phyloP scores from a whole-genome alignment of 2,113 vertebrate genomes.

The Telmatochromis sp. region DNA sequence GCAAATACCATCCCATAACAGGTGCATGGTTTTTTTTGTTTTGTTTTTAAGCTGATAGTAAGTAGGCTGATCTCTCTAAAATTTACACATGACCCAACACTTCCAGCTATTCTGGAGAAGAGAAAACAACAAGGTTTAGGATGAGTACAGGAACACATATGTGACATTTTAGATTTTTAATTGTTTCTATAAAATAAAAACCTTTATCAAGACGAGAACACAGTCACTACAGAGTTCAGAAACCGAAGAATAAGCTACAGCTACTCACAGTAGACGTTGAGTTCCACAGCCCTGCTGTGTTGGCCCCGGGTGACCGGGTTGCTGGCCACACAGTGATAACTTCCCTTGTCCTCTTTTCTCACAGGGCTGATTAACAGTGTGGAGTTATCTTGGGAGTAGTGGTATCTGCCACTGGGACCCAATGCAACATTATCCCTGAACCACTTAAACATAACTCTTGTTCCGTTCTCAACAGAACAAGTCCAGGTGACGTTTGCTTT shows the following conservation, averaged over 20 bases:
- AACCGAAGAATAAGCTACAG: background rate
- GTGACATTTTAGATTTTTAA: background rate
- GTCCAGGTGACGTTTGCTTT: conserved; percentile 66
- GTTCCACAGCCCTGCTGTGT: conserved; percentile 36
- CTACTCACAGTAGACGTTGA: conserved; percentile 74
- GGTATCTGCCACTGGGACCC: conserved; percentile 32
- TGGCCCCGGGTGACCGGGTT: conserved; percentile 57
- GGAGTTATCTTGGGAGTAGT: conserved; percentile 48
- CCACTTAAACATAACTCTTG: conserved; percentile 68
- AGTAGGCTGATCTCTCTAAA: background rate
- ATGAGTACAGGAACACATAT: background rate
- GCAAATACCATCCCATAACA: conserved; percentile 45
- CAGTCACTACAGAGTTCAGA: background rate
- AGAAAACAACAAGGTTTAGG: background rate
- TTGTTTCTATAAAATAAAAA: background rate
- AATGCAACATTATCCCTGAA: conserved; percentile 39
- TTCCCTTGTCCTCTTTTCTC: conserved; percentile 69
- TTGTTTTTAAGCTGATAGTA: background rate
- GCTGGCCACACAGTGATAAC: conserved; percentile 61
- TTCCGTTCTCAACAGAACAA: conserved; percentile 66
- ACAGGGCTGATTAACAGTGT: conserved; percentile 64
- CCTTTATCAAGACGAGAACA: background rate
- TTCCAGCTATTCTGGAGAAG: background rate
- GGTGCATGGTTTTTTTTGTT: background rate
- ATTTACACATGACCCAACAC: conserved; percentile 18